Evolutionary conservation across 2,113 vertebrate genomes (phyloP).

Genomic region (Plestiodon gilberti): DNA sequence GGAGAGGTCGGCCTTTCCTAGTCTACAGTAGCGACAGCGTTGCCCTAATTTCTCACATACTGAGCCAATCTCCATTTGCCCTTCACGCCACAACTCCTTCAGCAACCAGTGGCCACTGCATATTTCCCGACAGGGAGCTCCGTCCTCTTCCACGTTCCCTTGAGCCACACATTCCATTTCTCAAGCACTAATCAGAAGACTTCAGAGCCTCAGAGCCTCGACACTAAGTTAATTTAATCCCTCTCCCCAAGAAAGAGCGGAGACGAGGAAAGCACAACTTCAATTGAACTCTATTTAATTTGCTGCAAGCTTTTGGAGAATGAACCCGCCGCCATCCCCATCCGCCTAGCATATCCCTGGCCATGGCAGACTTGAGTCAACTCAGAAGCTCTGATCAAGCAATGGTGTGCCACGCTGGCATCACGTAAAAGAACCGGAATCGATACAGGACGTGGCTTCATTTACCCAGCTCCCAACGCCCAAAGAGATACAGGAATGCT

Average conservation of each 20-base stretch:
- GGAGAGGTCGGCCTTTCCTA: background rate
- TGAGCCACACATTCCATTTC: background rate
- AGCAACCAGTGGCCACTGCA: constrained; percentile 3
- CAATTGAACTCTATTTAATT: constrained; percentile 62
- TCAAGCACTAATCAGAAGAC: background rate
- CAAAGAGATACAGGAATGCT: background rate
- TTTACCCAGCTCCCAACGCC: background rate
- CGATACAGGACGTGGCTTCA: background rate
- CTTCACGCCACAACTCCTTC: background rate
- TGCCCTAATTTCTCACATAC: background rate
- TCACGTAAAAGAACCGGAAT: background rate
- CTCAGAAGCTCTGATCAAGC: background rate
- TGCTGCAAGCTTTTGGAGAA: constrained; percentile 23
- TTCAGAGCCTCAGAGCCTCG: constrained; percentile 32
- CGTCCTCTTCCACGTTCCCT: constrained; percentile 45
- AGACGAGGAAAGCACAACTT: constrained; percentile 6
- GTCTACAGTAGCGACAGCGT: background rate
- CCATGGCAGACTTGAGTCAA: background rate
- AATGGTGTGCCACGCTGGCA: too few species aligned
- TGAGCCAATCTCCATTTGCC: background rate
- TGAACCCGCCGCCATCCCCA: background rate
- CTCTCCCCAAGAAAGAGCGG: constrained; percentile 31
- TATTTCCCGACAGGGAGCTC: constrained; percentile 31
- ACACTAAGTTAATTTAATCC: background rate
- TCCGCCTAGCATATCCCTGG: background rate